Base-by-base conservation (phyloP, 2,888 invertebrate species). In the Trichacis sp. region DNA sequence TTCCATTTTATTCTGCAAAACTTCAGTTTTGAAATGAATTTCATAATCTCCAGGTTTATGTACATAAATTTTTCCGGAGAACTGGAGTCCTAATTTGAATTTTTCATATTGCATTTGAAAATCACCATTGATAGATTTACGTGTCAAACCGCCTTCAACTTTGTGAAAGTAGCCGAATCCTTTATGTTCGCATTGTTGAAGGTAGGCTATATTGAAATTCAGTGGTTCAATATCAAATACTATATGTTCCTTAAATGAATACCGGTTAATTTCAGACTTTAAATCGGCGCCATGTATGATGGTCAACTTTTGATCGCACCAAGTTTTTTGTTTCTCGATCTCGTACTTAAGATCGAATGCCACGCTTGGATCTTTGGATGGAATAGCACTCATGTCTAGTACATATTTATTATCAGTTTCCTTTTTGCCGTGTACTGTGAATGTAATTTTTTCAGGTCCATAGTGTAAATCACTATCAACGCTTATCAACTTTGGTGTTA, bases 221-320 rank as follows among this genome's bases (percentile, higher is more conserved):
- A 85, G 77, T 0, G 80, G 70, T 0, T 80, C 67, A 4, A 64
- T 11, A 12, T 74, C 73, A 15, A 59, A 66, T 2, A 58, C 46
- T 0, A 58, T 46, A 1, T 66, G 53, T 20, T 80, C 76, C 1
- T 65, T 68, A 2, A 90, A 52, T 0, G 87, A 86, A 0, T 92
- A 72, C 12, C 88, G 86, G 68, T 89, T 88, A 18, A 84, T 84
- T 38, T 87, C 84, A 30, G 88, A 88, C 9, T 87, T 86, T 8
- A 89, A 85, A 72, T 92, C 91, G 0, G 85, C 82, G 0, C 91
- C 91, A 74, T 92, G 91, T 17, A 87, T 82, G 8, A 92, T 72
- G 36, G 88, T 85, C 1, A 90, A 71, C 46, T 87, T 87, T 68
- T 88, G 87, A n/a, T 84, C 81, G 12, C 80, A 62, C 50, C 80